Conservation (phyloP, 2,113 vertebrate species). For the Oophaga pumilio region DNA sequence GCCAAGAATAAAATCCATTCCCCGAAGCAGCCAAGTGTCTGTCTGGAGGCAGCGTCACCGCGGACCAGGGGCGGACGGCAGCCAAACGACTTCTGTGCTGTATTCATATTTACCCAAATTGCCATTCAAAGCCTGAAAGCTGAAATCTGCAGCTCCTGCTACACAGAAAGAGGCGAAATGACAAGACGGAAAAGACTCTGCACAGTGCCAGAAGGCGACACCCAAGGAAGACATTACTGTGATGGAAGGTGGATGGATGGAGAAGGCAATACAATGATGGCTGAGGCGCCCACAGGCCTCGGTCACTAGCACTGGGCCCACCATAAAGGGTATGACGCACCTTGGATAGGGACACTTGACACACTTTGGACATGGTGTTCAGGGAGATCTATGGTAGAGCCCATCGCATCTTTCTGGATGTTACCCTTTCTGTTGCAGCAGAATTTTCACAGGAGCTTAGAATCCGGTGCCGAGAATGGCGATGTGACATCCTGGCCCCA, state of each 20-base stretch:
- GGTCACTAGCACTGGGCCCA: too few relatives aligned
- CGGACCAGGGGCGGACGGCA: not conserved
- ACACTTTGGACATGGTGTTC: too few relatives aligned
- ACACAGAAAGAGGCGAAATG: not conserved
- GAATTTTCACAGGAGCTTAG: too few relatives aligned
- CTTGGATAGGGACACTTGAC: too few relatives aligned
- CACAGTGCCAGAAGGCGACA: not conserved
- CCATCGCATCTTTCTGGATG: too few relatives aligned
- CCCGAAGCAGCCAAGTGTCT: slow-evolving; percentile 20
- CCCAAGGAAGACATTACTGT: not conserved
- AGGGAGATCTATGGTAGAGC: too few relatives aligned
- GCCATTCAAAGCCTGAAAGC: not conserved
- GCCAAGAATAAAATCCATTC: slow-evolving; percentile 29
- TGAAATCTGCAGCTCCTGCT: not conserved
- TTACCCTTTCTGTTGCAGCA: too few relatives aligned
- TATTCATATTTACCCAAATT: slow-evolving; percentile 20
- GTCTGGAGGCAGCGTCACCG: slow-evolving; percentile 3
- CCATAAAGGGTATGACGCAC: not conserved
- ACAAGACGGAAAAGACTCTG: not conserved
- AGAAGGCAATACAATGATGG: not conserved
- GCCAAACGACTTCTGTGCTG: not conserved
- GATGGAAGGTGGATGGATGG: not conserved
- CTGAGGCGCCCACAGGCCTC: too few relatives aligned
- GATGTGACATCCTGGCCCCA: too few relatives aligned
- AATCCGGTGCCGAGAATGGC: too few relatives aligned